Evolutionary conservation across 2,113 vertebrate species (phyloP).

Genomic region (Motacilla tschutschensis): DNA sequence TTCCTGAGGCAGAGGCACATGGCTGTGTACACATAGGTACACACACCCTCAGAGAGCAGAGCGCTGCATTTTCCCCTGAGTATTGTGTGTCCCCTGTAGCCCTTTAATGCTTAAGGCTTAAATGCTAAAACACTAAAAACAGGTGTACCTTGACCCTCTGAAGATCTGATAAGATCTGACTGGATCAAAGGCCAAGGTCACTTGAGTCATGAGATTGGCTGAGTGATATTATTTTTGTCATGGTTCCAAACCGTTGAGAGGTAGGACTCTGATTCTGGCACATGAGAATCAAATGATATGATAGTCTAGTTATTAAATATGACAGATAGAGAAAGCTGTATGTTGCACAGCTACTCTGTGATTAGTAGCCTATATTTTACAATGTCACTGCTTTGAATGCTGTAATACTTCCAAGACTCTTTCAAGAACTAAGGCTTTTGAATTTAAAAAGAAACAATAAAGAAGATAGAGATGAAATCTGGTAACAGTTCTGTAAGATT

Average conservation of each 20-base stretch:
- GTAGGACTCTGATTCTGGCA: slow-evolving; percentile 37
- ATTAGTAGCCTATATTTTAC: slow-evolving; percentile 67
- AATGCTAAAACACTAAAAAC: slow-evolving; percentile 29
- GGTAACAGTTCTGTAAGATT: slow-evolving; percentile 13
- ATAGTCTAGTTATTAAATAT: slow-evolving; percentile 65
- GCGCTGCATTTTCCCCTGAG: neutral
- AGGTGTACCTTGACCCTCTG: slow-evolving; percentile 43
- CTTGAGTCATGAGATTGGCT: slow-evolving; percentile 21
- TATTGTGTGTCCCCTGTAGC: neutral
- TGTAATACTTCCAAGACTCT: slow-evolving; percentile 47
- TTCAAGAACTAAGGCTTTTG: slow-evolving; percentile 48
- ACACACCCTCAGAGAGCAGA: neutral
- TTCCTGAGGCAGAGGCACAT: neutral
- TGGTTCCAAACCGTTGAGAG: slow-evolving; percentile 47
- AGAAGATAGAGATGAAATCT: slow-evolving; percentile 39
- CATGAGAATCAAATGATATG: slow-evolving; percentile 55
- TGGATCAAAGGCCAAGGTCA: slow-evolving; percentile 59
- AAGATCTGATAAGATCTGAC: slow-evolving; percentile 53
- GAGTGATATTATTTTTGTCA: slow-evolving; percentile 72
- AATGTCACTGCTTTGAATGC: slow-evolving; percentile 44
- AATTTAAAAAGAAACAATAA: slow-evolving; percentile 51
- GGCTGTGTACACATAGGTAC: neutral
- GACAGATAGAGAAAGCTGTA: slow-evolving; percentile 67
- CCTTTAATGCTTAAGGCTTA: slow-evolving; percentile 32
- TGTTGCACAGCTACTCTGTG: slow-evolving; percentile 59